Evolutionary conservation across 1,140 invertebrate species (phyloP).

Genomic region (Periplaneta americana): DNA sequence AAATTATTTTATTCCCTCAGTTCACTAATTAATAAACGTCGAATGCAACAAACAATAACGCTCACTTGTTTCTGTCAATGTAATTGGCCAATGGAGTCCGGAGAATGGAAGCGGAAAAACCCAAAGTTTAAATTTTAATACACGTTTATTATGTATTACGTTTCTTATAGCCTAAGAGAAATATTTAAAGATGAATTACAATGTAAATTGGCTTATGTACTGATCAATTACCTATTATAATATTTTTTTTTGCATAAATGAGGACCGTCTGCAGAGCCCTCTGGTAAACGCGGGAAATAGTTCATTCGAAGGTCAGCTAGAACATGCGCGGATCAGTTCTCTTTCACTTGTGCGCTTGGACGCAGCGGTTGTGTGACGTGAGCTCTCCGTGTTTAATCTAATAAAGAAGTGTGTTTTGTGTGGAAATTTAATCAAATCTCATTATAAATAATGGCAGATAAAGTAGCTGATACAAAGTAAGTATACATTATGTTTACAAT

Average conservation of each 20-base stretch:
- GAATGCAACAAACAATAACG: too few relatives aligned
- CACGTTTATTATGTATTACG: too few relatives aligned
- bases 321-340: constrained; percentile 14
- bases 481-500: not conserved
- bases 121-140: too few relatives aligned
- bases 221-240: not conserved
- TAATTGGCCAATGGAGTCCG: too few relatives aligned
- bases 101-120: too few relatives aligned
- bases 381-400: not conserved
- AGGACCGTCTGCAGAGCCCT: not conserved
- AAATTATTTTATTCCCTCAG: too few relatives aligned
- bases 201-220: too few relatives aligned
- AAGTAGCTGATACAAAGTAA: constrained; percentile 16
- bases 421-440: not conserved
- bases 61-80: too few relatives aligned
- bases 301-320: constrained; percentile 13
- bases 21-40: too few relatives aligned
- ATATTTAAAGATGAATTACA: too few relatives aligned
- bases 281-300: constrained; percentile 13
- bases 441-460: constrained; percentile 11
- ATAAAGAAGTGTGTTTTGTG: not conserved
- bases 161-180: too few relatives aligned
- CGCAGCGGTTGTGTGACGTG: constrained; percentile 9
- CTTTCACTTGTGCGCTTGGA: constrained; percentile 15
- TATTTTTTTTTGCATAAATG: not conserved